phyloP scores from a whole-genome alignment of 2,888 invertebrate species.

The Hirtodrosophila confusa region DNA sequence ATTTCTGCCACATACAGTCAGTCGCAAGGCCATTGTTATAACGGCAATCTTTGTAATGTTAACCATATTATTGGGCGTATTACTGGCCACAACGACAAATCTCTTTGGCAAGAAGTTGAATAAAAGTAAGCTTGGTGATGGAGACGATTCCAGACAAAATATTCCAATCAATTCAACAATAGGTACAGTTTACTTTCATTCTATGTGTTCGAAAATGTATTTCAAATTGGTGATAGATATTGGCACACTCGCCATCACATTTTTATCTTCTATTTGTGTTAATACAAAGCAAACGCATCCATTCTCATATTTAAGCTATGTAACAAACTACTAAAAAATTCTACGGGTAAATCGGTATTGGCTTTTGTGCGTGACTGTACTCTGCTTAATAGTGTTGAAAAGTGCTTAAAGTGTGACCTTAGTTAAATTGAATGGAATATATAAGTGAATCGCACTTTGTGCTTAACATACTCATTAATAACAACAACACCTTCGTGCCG shows the following conservation, averaged over 20 bases:
- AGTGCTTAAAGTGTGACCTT: conserved; percentile 66
- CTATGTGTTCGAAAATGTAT: conserved; percentile 49
- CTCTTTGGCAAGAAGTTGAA: conserved; percentile 63
- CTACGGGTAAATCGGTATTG: conserved; percentile 2
- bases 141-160: conserved; percentile 84
- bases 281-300: conserved; percentile 1
- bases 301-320: conserved; percentile 3
- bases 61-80: conserved; percentile 62
- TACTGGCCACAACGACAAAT: conserved; percentile 65
- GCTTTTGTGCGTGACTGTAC: conserved; percentile 22
- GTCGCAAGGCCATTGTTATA: conserved; percentile 62
- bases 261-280: conserved; percentile 1
- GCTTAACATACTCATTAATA: conserved; percentile 24
- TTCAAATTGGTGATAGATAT: conserved; percentile 35
- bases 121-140: conserved; percentile 83
- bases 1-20: conserved; percentile 56
- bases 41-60: conserved; percentile 60
- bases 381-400: conserved; percentile 47
- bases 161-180: conserved; percentile 84
- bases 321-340: conserved; percentile 17
- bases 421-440: conserved; percentile 82
- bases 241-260: conserved; percentile 16
- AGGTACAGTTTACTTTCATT: conserved; percentile 80
- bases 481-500: conserved; percentile 26
- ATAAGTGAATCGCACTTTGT: conserved; percentile 31